Evolutionary conservation across 2,113 vertebrate species (phyloP), one percentile per base, ranked within the genome.

Genomic region (Corvus hawaiiensis): DNA sequence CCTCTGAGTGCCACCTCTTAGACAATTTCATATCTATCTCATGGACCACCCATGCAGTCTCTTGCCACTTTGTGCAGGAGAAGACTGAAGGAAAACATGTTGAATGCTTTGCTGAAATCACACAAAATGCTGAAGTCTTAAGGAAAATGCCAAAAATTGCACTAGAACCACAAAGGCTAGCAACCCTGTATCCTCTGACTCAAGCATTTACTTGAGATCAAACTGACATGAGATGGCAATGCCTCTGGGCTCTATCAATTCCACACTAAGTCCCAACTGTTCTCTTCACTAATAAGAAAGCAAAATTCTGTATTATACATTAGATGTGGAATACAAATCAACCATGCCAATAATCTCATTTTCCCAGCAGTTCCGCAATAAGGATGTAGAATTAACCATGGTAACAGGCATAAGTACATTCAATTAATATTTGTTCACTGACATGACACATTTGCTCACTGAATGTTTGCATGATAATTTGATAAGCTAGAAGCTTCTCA

Each of bases 351-450:
- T 66, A 76, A 90, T 55, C 41, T 86, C 33, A 83, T 88, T 87
- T 69, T 85, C 26, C 16, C 64, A 87, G 46, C 48, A 69, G 63
- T 74, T 90, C 74, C 71, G 59, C 2, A 2, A 11, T 69, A 91
- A 89, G 37, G 69, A 67, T 63, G 71, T 73, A 91, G 78, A 95
- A 93, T 91, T 95, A 93, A 94, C 83, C 58, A 55, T 73, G 74
- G 89, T 82, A 95, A 91, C 92, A 84, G 7, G 67, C 39, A 16
- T 80, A 76, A 93, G 26, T 41, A 52, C 35, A 61, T 89, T 90
- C 33, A 77, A 69, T 83, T 93, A 93, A 48, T 90, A 71, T 77
- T 77, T 84, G 24, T 90, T 96, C 72, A 63, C 33, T 88, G 59
- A 76, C 67, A 67, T 11, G 39, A 90, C 41, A 66, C 46, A 44